A percentile compares a stretch with the other conserved stretches of the same genome.
These are phyloP conservation scores for Pterobdella sp. DNA, from an alignment of 2,888 invertebrate species.

Conservation along the genomic window DNA sequence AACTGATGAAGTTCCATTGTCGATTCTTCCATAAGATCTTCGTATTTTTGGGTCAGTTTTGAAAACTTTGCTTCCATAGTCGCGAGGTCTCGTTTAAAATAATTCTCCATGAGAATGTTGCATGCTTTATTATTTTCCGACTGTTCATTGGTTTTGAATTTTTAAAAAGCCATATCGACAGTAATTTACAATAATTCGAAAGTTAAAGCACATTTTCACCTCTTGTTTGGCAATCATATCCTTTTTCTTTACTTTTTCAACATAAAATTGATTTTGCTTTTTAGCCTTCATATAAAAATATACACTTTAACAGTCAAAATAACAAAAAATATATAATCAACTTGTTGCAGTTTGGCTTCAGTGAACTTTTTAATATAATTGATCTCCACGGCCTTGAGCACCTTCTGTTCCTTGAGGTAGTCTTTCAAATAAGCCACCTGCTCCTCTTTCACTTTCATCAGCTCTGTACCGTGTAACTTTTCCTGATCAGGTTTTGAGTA, in stretches of 20 bases:
- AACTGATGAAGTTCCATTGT: slow-evolving; percentile 12
- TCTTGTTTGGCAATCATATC: no score
- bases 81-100: slow-evolving; percentile 16
- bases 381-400: slow-evolving; percentile 18
- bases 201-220: not conserved
- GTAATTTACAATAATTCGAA: not conserved
- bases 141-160: not conserved
- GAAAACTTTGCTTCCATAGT: slow-evolving; percentile 4
- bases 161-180: not conserved
- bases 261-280: no score
- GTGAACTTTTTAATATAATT: slow-evolving; percentile 24
- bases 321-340: not conserved
- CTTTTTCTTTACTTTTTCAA: no score
- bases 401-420: slow-evolving; percentile 28
- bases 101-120: slow-evolving; percentile 21
- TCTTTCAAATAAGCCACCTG: slow-evolving; percentile 25
- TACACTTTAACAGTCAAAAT: no score
- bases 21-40: slow-evolving; percentile 4
- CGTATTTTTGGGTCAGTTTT: slow-evolving; percentile 13
- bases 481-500: slow-evolving; percentile 17
- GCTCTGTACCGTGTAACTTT: not conserved
- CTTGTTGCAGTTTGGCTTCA: slow-evolving; percentile 20
- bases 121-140: not conserved
- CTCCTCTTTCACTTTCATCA: slow-evolving; percentile 19
- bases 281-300: not conserved